Evolutionary conservation across 2,888 invertebrate species (phyloP), one percentile per base, ranked within the genome.

Genomic region (Poecilus cupreus): DNA sequence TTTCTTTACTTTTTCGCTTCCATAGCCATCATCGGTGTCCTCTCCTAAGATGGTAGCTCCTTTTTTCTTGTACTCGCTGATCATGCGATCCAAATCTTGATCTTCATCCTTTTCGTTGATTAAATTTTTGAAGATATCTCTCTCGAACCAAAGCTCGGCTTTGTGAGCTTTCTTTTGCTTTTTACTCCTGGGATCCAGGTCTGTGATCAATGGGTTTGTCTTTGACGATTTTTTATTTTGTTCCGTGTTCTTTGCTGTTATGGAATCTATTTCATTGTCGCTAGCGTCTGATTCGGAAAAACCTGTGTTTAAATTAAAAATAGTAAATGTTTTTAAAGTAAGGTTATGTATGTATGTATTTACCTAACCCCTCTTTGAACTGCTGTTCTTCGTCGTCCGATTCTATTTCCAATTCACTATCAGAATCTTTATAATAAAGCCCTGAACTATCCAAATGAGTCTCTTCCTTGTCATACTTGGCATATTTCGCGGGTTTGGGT

Each of bases 121-220:
- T 20, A 97, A 89, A 85, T 95, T 93, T 87, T 96, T 94, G 84
- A 97, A 95, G 84, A 92, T 92, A 83, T 96, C 96, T 86, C 96
- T 94, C 86, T 96, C 94, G 88, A 96, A 96, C 96, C 97, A 97
- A 37, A 96, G 89, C 85, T 96, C 93, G 0, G 96, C 96, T 87
- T 96, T 96, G 85, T 94, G 93, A 13, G 93, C 91, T 16, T 94
- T 92, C 85, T 93, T 94, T 3, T 94, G 92, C 75, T 94, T 92
- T 83, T 94, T 94, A 83, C 95, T 94, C 2, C 95, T 92, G 81
- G 93, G 91, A 87, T 97, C 96, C 54, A 96, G 90, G 85, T 96
- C 96, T 6, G 95, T 96, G 32, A 97, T 91, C 0, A 97, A 88
- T 0, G 97, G 96, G 90, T 94, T 93, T 80, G 64, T 10, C 10